Evolutionary conservation across 2,113 vertebrate species (phyloP).

Genomic region (Oreochromis tanganicae): DNA sequence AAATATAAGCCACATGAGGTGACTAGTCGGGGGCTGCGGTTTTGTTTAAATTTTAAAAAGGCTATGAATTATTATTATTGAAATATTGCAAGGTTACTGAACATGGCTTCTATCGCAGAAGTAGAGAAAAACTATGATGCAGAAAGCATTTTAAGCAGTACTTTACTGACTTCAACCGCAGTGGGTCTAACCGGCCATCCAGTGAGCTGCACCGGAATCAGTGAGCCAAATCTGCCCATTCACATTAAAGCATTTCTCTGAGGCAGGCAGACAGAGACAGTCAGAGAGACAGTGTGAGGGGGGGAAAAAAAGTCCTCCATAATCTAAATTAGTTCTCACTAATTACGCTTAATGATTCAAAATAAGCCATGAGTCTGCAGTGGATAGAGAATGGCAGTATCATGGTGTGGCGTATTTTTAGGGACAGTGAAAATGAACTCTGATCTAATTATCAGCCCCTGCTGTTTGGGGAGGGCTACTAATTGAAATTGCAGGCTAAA

Average conservation of each 20-base stretch:
- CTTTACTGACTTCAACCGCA: not conserved
- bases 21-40: not conserved
- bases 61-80: not conserved
- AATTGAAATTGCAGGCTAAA: constrained; percentile 45
- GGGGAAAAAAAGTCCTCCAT: constrained; percentile 19
- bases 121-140: not conserved
- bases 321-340: constrained; percentile 66
- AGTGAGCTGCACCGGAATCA: not conserved
- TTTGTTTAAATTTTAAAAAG: not conserved
- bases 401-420: constrained; percentile 62
- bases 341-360: constrained; percentile 73
- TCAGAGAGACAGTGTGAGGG: not conserved
- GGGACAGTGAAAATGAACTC: constrained; percentile 66
- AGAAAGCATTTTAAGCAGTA: not conserved
- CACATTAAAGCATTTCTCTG: constrained; percentile 16
- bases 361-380: constrained; percentile 65
- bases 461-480: constrained; percentile 31
- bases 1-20: not conserved
- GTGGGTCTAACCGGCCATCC: not conserved
- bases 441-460: constrained; percentile 67
- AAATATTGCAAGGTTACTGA: not conserved
- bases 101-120: not conserved
- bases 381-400: constrained; percentile 59
- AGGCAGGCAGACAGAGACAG: constrained; percentile 5
- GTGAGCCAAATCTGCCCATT: not conserved